Evolutionary conservation across 2,113 vertebrate species (phyloP).

Genomic region (Thamnophis sirtalis): DNA sequence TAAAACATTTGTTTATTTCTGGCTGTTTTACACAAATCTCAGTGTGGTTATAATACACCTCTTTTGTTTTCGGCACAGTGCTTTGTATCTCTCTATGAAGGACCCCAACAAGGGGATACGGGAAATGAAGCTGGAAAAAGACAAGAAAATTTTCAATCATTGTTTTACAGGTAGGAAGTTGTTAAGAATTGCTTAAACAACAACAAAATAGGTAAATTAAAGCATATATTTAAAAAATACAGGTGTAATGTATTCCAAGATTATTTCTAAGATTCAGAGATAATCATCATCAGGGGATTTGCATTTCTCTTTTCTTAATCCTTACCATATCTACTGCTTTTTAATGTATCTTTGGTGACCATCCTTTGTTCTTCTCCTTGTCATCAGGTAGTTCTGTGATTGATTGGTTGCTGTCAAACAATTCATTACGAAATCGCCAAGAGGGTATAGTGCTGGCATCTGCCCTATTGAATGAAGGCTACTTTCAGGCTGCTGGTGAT

Average conservation of each 20-base stretch:
- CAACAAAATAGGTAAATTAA: background rate
- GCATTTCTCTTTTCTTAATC: background rate
- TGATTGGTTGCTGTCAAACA: slow-evolving; percentile 87
- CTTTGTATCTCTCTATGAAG: slow-evolving; percentile 85
- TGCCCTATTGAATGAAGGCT: slow-evolving; percentile 88
- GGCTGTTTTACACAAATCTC: background rate
- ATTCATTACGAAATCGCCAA: slow-evolving; percentile 78
- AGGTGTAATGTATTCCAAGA: background rate
- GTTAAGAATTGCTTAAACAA: background rate
- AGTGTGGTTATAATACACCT: background rate
- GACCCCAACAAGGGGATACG: slow-evolving; percentile 85
- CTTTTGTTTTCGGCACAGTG: slow-evolving; percentile 65
- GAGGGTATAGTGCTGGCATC: slow-evolving; percentile 86
- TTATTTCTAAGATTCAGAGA: background rate
- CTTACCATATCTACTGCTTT: background rate
- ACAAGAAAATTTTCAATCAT: slow-evolving; percentile 88
- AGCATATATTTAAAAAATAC: background rate
- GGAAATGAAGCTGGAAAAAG: slow-evolving; percentile 88
- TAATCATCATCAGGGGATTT: background rate
- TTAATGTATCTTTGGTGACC: background rate
- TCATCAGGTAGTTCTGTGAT: slow-evolving; percentile 79
- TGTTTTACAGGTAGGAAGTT: slow-evolving; percentile 86
- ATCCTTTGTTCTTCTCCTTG: background rate
- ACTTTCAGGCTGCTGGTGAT: slow-evolving; percentile 87
- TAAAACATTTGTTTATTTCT: background rate